These are phyloP conservation scores for Melinaea menophilus DNA, from an alignment of 2,888 invertebrate species.

Conservation along the genomic window DNA sequence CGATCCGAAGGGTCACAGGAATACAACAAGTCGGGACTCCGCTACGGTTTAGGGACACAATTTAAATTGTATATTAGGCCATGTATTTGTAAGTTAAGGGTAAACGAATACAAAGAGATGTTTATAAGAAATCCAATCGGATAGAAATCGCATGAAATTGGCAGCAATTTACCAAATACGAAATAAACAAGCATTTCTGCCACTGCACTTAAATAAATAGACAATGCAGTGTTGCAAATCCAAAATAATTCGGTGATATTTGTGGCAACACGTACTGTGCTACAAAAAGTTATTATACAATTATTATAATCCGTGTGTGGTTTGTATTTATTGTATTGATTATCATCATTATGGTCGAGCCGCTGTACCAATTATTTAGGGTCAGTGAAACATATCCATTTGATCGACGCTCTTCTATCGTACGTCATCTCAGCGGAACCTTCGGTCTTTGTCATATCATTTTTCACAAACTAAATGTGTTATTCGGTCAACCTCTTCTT, in stretches of 20 bases:
- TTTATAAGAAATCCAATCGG: slow-evolving; percentile 52
- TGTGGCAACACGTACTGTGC: not conserved
- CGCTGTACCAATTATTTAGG: too few relatives aligned
- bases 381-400: too few relatives aligned
- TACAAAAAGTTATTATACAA: too few relatives aligned
- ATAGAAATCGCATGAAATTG: slow-evolving; percentile 43
- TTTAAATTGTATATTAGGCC: slow-evolving; percentile 67
- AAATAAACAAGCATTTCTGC: slow-evolving; percentile 7
- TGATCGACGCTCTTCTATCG: too few relatives aligned
- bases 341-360: too few relatives aligned
- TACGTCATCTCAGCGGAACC: too few relatives aligned
- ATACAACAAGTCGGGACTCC: slow-evolving; percentile 43
- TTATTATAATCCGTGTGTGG: too few relatives aligned
- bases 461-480: too few relatives aligned
- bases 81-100: slow-evolving; percentile 41
- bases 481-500: too few relatives aligned
- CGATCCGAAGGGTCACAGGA: slow-evolving; percentile 43
- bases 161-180: slow-evolving; percentile 17
- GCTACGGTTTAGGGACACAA: slow-evolving; percentile 55
- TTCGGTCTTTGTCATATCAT: too few relatives aligned
- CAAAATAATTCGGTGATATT: slow-evolving; percentile 19
- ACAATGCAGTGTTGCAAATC: slow-evolving; percentile 19
- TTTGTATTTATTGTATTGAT: too few relatives aligned
- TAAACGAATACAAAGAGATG: slow-evolving; percentile 52
- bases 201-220: slow-evolving; percentile 19